Percentiles rank a stretch among this genome's conserved stretches.
phyloP scores from a whole-genome alignment of 1,140 invertebrate genomes.

The Daktulosphaira vitifoliae region DNA sequence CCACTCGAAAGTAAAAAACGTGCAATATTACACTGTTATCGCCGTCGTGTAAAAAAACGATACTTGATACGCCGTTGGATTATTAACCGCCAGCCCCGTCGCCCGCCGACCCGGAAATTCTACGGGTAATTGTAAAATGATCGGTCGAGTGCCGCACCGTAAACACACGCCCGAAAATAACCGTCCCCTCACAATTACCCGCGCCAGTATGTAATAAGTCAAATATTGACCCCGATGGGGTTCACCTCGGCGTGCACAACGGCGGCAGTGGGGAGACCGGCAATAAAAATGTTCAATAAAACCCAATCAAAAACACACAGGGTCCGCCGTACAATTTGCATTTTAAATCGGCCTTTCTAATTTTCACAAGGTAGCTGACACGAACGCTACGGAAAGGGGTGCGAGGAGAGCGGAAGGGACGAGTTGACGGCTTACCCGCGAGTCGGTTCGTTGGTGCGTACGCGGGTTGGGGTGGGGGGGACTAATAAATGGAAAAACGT shows the following conservation, averaged over 20 bases:
- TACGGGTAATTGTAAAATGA: too few relatives aligned
- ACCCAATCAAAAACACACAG: conserved; percentile 28
- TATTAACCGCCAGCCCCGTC: neutral
- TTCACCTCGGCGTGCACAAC: conserved; percentile 1
- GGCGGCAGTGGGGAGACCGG: neutral
- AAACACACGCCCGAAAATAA: too few relatives aligned
- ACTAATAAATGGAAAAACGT: conserved; percentile 33
- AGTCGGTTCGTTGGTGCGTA: neutral
- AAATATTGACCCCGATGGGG: conserved; percentile 22
- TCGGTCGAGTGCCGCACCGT: too few relatives aligned
- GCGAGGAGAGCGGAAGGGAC: too few relatives aligned
- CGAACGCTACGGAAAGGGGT: too few relatives aligned
- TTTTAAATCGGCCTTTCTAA: conserved; percentile 33
- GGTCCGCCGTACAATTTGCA: conserved; percentile 15
- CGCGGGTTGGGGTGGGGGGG: neutral
- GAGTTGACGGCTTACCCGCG: too few relatives aligned
- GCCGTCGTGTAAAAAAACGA: neutral
- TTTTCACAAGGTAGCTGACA: neutral
- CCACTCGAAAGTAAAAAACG: too few relatives aligned
- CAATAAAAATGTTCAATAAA: conserved; percentile 25
- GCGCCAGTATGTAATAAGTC: conserved; percentile 5
- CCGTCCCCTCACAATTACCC: conserved; percentile 17
- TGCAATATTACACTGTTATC: too few relatives aligned
- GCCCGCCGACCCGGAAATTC: too few relatives aligned
- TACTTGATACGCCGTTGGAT: neutral